Base-by-base conservation (phyloP, 1,140 invertebrate species). In the Eueides isabella region DNA sequence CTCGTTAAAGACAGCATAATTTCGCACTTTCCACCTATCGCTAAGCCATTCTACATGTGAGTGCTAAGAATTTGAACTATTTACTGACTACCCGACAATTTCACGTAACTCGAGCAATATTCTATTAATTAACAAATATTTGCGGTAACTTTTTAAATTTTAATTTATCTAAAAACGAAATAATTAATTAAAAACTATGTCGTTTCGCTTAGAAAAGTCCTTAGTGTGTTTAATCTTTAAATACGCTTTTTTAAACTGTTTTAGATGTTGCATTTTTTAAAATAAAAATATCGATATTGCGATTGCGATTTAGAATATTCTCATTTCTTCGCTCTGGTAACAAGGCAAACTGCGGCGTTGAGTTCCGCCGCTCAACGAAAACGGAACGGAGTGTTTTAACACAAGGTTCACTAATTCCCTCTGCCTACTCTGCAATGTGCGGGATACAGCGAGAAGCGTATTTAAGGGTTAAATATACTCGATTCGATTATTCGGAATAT, bases 51-150 rank as follows among this genome's bases (percentile, higher is more conserved):
- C 67, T 26, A 28, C 44, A 55, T 67, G 48, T 55, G 16, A 30
- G 30, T 44, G 44, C 67, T 69, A 61, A 69, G 66, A 69, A 69
- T 29, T 23, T 28, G 12, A 68, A 48, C 72, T 74, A 68, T 73
- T 62, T 26, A 66, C 64, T 23, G 33, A 16, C 65, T 73, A 74
- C 72, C 61, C 44, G 72, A 67, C 23, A 55, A 62, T 28, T 61
- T 67, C 35, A 66, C 41, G 41, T 38, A 41, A 63, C 33, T 33
- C 63, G 31, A 44, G 31, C 23, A 23, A 38, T 66, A 33, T 19
- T 35, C 29, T 64, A 55, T 55, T 55, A 55, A 55, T 26, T 55
- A 55, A 55, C 48, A 55, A 55, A 55, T 55, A 26, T 55, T 55
- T 23, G 19, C 48, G 48, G 48, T 26, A 55, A 55, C 23, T 12